Conservation (phyloP, 2,113 vertebrate genomes). For the Pterocles orientalis region DNA sequence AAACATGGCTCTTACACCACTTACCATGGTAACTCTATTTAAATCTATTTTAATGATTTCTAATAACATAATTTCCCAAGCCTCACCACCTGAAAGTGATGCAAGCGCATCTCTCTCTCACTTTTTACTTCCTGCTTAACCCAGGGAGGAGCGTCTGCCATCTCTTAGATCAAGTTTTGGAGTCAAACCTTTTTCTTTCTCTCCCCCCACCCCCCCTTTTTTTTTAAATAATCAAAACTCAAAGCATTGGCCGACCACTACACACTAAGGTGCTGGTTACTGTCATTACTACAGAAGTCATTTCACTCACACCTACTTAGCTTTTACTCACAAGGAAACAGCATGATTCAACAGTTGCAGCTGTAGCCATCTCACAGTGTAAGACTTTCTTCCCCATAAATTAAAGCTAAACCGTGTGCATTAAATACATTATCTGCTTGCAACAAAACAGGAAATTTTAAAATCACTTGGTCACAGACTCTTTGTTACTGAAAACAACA, state of each 20-base stretch:
- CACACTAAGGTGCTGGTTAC: not conserved
- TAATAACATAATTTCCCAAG: slow-evolving; percentile 26
- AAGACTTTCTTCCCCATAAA: not conserved
- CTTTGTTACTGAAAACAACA: not conserved
- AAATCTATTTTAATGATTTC: slow-evolving; percentile 35
- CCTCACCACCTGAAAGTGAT: not conserved
- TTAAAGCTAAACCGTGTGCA: not conserved
- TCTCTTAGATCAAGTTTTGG: not conserved
- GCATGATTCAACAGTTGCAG: not conserved
- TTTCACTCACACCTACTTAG: not conserved
- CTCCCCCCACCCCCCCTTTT: too few species aligned
- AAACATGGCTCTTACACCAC: not conserved
- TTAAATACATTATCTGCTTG: slow-evolving; percentile 10
- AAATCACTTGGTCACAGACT: not conserved
- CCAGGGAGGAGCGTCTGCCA: not conserved
- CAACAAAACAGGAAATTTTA: slow-evolving; percentile 5
- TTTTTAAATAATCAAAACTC: not conserved
- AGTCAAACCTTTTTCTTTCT: not conserved
- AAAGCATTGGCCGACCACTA: not conserved
- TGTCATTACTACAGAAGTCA: not conserved
- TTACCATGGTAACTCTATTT: not conserved
- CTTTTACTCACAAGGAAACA: not conserved
- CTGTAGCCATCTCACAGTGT: not conserved
- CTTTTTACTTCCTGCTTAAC: not conserved
- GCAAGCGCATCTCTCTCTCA: not conserved